phyloP scores from a whole-genome alignment of 2,797 vertebrate species.

The Hydrocynus forskahlii region DNA sequence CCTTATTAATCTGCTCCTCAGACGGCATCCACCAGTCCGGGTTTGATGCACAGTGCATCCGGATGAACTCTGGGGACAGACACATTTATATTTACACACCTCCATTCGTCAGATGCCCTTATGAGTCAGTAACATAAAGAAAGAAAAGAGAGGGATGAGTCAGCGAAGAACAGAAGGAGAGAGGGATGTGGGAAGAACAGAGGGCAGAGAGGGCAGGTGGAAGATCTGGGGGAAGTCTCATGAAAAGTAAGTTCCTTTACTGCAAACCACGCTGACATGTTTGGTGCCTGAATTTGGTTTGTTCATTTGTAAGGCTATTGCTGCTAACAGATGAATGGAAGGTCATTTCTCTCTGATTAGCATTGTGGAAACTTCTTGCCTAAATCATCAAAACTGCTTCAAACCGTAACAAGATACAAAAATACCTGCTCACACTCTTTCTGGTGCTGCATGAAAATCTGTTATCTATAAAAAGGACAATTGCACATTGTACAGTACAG shows the following conservation, averaged over 20 bases:
- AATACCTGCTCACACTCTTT: too few species aligned
- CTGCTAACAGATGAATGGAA: not conserved
- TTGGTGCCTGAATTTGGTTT: too few species aligned
- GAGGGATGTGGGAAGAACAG: not conserved
- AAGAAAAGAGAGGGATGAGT: not conserved
- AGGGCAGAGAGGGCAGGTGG: not conserved
- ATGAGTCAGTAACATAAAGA: slow-evolving; percentile 12
- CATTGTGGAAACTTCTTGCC: not conserved
- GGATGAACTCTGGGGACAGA: slow-evolving; percentile 91
- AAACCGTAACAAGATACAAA: too few species aligned
- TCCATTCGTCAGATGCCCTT: not conserved
- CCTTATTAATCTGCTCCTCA: slow-evolving; percentile 99
- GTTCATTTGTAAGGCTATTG: not conserved
- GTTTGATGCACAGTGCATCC: slow-evolving; percentile 98
- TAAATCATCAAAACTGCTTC: not conserved
- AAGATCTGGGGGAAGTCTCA: not conserved
- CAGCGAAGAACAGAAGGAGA: not conserved
- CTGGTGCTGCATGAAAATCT: too few species aligned
- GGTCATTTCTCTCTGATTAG: not conserved
- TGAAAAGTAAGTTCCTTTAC: not conserved
- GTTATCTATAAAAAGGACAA: too few species aligned
- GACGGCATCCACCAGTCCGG: slow-evolving; percentile 99
- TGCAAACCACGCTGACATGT: not conserved
- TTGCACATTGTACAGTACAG: too few species aligned
- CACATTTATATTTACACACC: not conserved